Percentiles rank a stretch among this genome's conserved stretches.
phyloP scores from a whole-genome alignment of 2,113 vertebrate genomes.

The Pollimyrus isidori region DNA sequence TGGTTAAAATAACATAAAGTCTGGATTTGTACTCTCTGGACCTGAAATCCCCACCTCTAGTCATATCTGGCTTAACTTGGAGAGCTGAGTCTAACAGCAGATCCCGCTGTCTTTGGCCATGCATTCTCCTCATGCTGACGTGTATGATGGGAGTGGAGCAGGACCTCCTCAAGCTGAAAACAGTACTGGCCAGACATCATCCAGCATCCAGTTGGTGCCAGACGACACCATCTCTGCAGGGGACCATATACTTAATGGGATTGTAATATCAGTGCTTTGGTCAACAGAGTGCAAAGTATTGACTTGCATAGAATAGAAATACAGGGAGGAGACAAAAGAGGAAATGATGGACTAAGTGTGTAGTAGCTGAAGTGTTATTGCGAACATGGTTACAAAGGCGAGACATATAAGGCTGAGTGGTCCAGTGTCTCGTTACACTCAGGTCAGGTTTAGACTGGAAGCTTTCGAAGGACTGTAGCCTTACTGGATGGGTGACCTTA shows the following conservation, averaged over 20 bases:
- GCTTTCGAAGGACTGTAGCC: not conserved
- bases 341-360: not conserved
- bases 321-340: not conserved
- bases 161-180: not conserved
- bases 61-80: not conserved
- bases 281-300: not conserved
- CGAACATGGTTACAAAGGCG: not conserved
- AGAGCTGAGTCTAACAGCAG: not conserved
- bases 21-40: too few relatives aligned
- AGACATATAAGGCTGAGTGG: not conserved
- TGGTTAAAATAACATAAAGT: too few relatives aligned
- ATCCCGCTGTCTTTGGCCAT: not conserved
- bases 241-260: not conserved
- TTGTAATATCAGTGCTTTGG: not conserved
- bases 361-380: not conserved
- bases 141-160: not conserved
- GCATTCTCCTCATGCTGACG: not conserved
- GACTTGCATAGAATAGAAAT: not conserved
- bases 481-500: not conserved
- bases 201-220: too few relatives aligned
- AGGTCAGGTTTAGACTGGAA: not conserved
- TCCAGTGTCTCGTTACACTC: not conserved
- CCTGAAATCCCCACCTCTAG: too few relatives aligned
- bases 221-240: not conserved
- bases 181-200: not conserved